Evolutionary conservation across 53 echinoderm and acorn worm species (phyloP), one percentile per base, ranked within the genome.

Genomic region (Astropecten irregularis): DNA sequence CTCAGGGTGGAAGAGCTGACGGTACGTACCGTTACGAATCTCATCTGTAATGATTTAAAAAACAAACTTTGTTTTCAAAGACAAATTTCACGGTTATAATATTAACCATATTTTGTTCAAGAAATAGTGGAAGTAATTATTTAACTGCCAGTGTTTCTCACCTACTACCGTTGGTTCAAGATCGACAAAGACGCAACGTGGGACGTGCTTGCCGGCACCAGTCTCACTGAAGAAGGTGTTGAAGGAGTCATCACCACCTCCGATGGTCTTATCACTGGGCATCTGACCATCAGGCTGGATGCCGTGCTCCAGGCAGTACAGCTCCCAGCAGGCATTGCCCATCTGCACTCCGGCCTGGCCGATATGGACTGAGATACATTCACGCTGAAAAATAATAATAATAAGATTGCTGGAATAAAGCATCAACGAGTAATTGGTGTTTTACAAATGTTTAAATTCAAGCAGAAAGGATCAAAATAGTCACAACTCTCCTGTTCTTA

Each of bases 321-420:
- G 83, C 85, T 92, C 92, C 92, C 92, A 92, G 81, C 92, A 92
- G 40, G 88, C 88, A 66, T 92, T 92, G 73, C 92, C 92, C 60
- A 92, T 92, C 85, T 92, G 92, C 57, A 89, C 88, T 53, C 92
- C 92, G 77, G 92, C 92, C 69, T 92, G 92, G 39, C 92, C 92
- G 34, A 92, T 85, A 27, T 92, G 92, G 85, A 92, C 26, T 27
- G 88, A 88, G 81, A 92, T 92, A 69, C 88, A 88, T 77, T 92
- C 92, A 84, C 92, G 88, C 92, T 92, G 73, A 10, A 23, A 21
- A 37, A 6, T 16, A 9, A 65, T n/a, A n/a, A n/a, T n/a, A n/a
- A n/a, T n/a, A n/a, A n/a, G n/a, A n/a, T n/a, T n/a, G n/a, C n/a
- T n/a, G n/a, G n/a, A n/a, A n/a, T n/a, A n/a, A n/a, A n/a, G n/a